A percentile compares a stretch with the other conserved stretches of the same genome.
Conservation (phyloP, 2,113 vertebrate genomes). For the Lepisosteus oculatus region DNA sequence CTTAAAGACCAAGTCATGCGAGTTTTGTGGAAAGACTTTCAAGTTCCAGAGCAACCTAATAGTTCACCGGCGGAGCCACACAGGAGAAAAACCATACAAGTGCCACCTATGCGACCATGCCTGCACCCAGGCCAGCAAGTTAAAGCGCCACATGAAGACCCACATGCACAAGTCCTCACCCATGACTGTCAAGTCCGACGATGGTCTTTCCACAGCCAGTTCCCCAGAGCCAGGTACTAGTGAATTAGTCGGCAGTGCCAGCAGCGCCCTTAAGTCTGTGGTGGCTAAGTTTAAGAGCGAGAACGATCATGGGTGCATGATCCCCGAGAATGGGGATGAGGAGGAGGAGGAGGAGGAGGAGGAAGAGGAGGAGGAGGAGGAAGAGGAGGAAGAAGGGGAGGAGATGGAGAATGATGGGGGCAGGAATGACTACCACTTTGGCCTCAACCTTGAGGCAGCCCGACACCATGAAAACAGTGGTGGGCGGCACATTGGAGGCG, state of each 20-base stretch:
- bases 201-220: constrained; percentile 91
- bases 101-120: constrained; percentile 98
- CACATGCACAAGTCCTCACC: constrained; percentile 98
- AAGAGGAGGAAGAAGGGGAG: constrained; percentile 89
- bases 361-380: constrained; percentile 95
- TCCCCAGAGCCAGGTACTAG: constrained; percentile 97
- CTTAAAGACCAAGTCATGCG: constrained; percentile 95
- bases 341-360: constrained; percentile 93
- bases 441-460: constrained; percentile 85
- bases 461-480: constrained; percentile 91
- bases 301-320: constrained; percentile 74
- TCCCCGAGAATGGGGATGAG: constrained; percentile 92
- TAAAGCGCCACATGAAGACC: constrained; percentile 99
- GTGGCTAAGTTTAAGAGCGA: constrained; percentile 97
- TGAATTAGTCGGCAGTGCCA: constrained; percentile 89
- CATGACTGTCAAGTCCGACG: constrained; percentile 92
- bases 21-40: constrained; percentile 98
- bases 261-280: constrained; percentile 94
- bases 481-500: constrained; percentile 43
- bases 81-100: constrained; percentile 98
- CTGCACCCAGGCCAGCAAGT: constrained; percentile 97
- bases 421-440: constrained; percentile 86
- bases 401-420: constrained; percentile 78
- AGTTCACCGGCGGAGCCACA: constrained; percentile 97
- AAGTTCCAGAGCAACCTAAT: constrained; percentile 99